Conservation (phyloP, 1,140 invertebrate genomes). For the Cyclargus thomasi region DNA sequence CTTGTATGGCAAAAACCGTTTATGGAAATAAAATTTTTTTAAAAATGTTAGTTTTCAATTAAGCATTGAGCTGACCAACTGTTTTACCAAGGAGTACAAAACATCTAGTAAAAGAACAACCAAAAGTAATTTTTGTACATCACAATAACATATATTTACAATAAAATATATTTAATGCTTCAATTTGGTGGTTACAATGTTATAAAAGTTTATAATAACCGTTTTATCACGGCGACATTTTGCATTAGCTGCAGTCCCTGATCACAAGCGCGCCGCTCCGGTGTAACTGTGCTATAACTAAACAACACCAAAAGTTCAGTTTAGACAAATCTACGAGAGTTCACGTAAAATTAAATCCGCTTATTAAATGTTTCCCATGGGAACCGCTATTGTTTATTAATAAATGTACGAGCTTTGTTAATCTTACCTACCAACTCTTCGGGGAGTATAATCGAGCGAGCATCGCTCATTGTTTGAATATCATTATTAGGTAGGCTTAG, state of each 20-base stretch:
- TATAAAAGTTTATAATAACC: not conserved
- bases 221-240: conserved; percentile 25
- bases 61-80: too few relatives aligned
- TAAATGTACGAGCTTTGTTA: conserved; percentile 3
- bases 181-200: not conserved
- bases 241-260: conserved; percentile 45
- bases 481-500: not conserved
- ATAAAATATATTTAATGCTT: not conserved
- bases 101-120: not conserved
- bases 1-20: too few relatives aligned
- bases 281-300: conserved; percentile 41
- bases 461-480: conserved; percentile 5
- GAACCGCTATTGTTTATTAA: conserved; percentile 16
- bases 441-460: not conserved
- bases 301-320: conserved; percentile 49
- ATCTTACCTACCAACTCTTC: not conserved
- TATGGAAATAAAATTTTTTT: too few relatives aligned
- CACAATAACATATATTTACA: too few relatives aligned
- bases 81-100: too few relatives aligned
- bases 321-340: conserved; percentile 43
- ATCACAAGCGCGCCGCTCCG: conserved; percentile 31
- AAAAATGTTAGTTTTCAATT: too few relatives aligned
- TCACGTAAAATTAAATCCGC: conserved; percentile 31
- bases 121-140: not conserved
- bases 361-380: conserved; percentile 33